Conservation (phyloP, 2,797 vertebrate species). For the Brachyrhaphis roseni region DNA sequence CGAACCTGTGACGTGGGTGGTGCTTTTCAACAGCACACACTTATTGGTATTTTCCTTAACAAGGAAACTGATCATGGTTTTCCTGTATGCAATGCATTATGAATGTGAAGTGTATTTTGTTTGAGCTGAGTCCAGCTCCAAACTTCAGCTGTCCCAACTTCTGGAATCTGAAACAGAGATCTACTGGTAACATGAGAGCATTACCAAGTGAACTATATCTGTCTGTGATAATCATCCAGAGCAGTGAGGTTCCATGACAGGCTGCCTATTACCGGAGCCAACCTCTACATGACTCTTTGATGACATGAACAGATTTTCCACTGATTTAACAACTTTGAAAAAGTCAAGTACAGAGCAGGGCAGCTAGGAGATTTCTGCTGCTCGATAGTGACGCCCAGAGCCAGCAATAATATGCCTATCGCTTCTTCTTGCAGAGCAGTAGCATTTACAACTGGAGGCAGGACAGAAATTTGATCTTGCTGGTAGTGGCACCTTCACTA, state of each 20-base stretch:
- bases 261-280: constrained; percentile 46
- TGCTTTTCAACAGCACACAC: too few relatives aligned
- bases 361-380: constrained; percentile 19
- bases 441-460: constrained; percentile 8
- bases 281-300: constrained; percentile 62
- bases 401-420: background rate
- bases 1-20: too few relatives aligned
- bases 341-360: constrained; percentile 52
- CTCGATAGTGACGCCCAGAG: constrained; percentile 10
- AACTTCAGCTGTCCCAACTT: constrained; percentile 49
- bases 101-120: constrained; percentile 34
- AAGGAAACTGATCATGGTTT: constrained; percentile 17
- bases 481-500: constrained; percentile 8
- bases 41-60: background rate
- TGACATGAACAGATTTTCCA: constrained; percentile 69
- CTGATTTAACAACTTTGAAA: constrained; percentile 32
- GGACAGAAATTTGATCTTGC: constrained; percentile 32
- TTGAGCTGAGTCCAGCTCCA: constrained; percentile 47
- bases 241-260: constrained; percentile 53
- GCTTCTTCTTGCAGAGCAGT: background rate
- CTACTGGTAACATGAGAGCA: constrained; percentile 67
- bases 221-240: constrained; percentile 71
- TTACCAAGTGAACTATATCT: constrained; percentile 69
- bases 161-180: constrained; percentile 62
- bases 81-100: constrained; percentile 6